These are phyloP conservation scores for Copidosoma aretas DNA, from an alignment of 2,888 invertebrate species.

Conservation along the genomic window DNA sequence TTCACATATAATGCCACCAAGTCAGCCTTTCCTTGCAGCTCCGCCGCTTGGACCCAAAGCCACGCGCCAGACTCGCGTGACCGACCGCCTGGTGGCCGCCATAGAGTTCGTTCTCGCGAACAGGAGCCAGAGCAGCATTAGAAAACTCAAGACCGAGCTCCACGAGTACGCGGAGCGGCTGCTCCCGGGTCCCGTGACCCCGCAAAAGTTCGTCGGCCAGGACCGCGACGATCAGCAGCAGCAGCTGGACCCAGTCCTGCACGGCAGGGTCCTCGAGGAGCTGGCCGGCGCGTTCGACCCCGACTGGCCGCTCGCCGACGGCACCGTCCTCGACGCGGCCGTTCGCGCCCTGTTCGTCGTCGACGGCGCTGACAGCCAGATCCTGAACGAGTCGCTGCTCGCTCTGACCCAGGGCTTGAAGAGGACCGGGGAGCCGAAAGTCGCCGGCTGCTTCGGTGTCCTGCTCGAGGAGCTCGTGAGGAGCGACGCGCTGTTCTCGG, in stretches of 20 bases:
- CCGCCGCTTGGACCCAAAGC: slow-evolving; percentile 41
- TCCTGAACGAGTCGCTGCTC: slow-evolving; percentile 63
- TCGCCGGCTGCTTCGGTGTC: slow-evolving; percentile 59
- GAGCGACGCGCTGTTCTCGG: slow-evolving; percentile 68
- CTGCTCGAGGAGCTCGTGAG: slow-evolving; percentile 65
- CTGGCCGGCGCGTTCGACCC: slow-evolving; percentile 65
- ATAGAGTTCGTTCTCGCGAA: slow-evolving; percentile 57
- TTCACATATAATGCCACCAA: slow-evolving; percentile 53
- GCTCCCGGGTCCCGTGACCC: slow-evolving; percentile 70
- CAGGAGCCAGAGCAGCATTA: slow-evolving; percentile 58
- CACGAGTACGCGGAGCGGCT: slow-evolving; percentile 46
- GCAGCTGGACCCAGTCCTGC: slow-evolving; percentile 63
- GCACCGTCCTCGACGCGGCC: slow-evolving; percentile 60
- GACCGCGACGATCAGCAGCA: slow-evolving; percentile 65
- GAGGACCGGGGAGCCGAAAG: slow-evolving; percentile 53
- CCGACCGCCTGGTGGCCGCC: slow-evolving; percentile 57
- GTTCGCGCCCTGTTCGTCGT: slow-evolving; percentile 65
- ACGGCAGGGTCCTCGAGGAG: slow-evolving; percentile 65
- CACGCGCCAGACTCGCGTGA: slow-evolving; percentile 33
- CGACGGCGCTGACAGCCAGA: slow-evolving; percentile 62
- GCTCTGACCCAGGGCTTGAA: slow-evolving; percentile 65
- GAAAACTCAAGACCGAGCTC: slow-evolving; percentile 48
- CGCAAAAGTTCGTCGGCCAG: slow-evolving; percentile 69
- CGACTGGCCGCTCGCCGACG: slow-evolving; percentile 67
- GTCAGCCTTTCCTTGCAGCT: slow-evolving; percentile 58